Evolutionary conservation across 2,113 vertebrate species (phyloP).

Genomic region (Nanorana parkeri): DNA sequence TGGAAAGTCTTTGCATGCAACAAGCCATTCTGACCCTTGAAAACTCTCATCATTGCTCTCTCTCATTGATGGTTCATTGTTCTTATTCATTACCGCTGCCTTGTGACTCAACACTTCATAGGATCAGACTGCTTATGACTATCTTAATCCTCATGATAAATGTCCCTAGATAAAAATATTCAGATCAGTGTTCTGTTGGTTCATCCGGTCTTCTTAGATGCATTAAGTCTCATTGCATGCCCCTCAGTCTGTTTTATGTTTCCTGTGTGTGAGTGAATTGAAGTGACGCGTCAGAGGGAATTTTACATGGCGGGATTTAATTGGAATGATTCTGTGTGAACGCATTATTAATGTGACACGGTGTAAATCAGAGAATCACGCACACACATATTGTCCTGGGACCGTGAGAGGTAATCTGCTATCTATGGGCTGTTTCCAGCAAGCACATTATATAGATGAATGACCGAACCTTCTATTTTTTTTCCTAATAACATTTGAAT

Average conservation of each 20-base stretch:
- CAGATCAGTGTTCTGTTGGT: too few relatives aligned
- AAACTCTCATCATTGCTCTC: too few relatives aligned
- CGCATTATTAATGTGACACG: constrained; percentile 16
- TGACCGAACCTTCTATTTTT: constrained; percentile 2
- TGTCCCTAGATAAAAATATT: neutral
- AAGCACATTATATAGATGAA: constrained; percentile 20
- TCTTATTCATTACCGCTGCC: too few relatives aligned
- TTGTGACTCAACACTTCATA: too few relatives aligned
- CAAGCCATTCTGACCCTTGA: too few relatives aligned
- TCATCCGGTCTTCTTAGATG: too few relatives aligned
- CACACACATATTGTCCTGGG: neutral
- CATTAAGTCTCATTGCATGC: too few relatives aligned
- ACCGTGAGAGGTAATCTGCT: neutral
- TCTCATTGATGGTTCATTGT: too few relatives aligned
- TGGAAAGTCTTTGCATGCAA: too few relatives aligned
- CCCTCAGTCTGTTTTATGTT: neutral
- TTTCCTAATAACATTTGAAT: constrained; percentile 11
- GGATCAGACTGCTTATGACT: neutral
- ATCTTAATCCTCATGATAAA: neutral
- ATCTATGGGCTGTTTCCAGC: neutral
- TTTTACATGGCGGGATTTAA: constrained; percentile 6
- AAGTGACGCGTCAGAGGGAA: neutral
- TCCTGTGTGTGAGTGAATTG: neutral
- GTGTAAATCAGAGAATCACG: neutral
- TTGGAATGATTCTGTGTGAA: constrained; percentile 16